A percentile compares a stretch with the other conserved stretches of the same genome.
Conservation (phyloP, 2,113 vertebrate genomes). For the Poecilia latipinna region DNA sequence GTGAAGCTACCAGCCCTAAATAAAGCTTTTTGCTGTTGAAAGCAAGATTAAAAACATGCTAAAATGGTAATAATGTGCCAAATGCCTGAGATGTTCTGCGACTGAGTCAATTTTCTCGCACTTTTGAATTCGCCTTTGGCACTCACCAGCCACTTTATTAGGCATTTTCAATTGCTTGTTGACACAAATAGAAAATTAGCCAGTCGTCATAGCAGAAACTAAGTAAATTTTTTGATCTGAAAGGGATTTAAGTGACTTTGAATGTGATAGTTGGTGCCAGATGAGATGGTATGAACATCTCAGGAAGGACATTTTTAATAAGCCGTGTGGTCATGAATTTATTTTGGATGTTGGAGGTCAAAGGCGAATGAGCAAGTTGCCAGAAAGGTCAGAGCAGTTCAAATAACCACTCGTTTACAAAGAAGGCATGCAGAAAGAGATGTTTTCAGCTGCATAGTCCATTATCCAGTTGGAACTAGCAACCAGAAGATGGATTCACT, state of each 20-base stretch:
- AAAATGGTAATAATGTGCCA: not conserved
- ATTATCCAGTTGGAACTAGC: too few species aligned
- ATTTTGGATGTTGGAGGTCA: not conserved
- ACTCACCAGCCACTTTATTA: not conserved
- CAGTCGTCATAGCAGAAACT: not conserved
- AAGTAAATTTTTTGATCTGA: not conserved
- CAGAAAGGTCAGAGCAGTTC: not conserved
- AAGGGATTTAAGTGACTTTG: not conserved
- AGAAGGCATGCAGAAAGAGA: not conserved
- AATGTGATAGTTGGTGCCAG: not conserved
- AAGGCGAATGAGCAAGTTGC: not conserved
- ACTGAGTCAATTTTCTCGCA: not conserved
- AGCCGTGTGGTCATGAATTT: not conserved
- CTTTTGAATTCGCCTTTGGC: not conserved
- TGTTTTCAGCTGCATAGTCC: not conserved
- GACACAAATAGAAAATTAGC: not conserved
- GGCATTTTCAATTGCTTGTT: not conserved
- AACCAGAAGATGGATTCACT: not conserved
- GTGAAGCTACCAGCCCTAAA: constrained; percentile 10
- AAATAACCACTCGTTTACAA: not conserved
- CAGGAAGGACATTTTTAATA: not conserved
- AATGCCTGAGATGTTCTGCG: not conserved
- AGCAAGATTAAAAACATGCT: not conserved
- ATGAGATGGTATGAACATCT: not conserved
- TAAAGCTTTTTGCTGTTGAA: not conserved